These are phyloP conservation scores for Anoplolepis gracilipes DNA, from an alignment of 1,140 invertebrate genomes.

Conservation along the genomic window DNA sequence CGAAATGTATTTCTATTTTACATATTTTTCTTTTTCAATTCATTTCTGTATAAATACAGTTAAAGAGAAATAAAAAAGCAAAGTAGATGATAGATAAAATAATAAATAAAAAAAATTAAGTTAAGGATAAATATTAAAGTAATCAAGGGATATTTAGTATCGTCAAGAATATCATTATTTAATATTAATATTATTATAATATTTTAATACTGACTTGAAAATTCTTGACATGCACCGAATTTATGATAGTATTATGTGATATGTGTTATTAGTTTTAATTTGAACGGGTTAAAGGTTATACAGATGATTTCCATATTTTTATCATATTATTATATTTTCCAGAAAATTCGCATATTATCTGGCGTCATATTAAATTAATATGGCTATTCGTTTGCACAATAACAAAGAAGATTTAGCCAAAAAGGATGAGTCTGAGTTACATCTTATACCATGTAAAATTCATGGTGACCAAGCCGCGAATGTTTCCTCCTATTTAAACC, in stretches of 20 bases:
- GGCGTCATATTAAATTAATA: conserved; percentile 63
- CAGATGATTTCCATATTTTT: neutral
- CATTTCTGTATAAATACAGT: no score
- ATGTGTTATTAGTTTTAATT: neutral
- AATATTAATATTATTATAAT: no score
- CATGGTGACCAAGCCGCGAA: conserved; percentile 89
- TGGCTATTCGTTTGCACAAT: conserved; percentile 86
- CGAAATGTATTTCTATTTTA: no score
- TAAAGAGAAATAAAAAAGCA: no score
- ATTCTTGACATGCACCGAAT: no score
- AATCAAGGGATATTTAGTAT: no score
- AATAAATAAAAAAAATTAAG: no score
- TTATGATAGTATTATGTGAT: neutral
- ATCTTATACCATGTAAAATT: conserved; percentile 92
- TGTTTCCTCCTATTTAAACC: conserved; percentile 90
- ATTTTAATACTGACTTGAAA: no score
- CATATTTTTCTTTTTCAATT: no score
- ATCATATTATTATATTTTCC: neutral
- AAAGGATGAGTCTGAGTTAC: conserved; percentile 84
- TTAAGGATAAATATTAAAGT: no score
- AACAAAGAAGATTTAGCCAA: conserved; percentile 83
- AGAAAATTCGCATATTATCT: neutral
- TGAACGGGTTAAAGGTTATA: neutral
- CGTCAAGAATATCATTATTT: no score
- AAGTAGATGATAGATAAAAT: no score